A percentile compares a stretch with the other conserved stretches of the same genome.
Evolutionary conservation across 2,888 invertebrate species (phyloP).

Genomic region (Lymantria monacha): DNA sequence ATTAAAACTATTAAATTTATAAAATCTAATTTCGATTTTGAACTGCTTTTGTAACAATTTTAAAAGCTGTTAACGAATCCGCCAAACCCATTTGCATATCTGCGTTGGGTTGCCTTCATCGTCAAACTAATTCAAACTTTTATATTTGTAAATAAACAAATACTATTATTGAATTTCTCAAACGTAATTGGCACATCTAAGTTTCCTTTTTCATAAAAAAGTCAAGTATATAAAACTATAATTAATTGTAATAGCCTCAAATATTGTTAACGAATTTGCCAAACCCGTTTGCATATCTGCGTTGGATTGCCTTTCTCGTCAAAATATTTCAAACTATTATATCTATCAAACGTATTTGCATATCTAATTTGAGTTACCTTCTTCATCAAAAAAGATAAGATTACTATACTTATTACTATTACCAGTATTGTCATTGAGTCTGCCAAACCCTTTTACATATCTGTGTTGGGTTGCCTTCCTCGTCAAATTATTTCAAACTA

Average conservation of each 20-base stretch:
- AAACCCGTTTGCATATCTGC: neutral
- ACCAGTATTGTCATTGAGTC: neutral
- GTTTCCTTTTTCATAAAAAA: too few species aligned
- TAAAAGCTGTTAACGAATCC: neutral
- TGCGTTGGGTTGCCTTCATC: neutral
- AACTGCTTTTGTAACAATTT: too few species aligned
- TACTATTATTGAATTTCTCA: too few species aligned
- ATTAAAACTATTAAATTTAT: too few species aligned
- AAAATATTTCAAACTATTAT: neutral
- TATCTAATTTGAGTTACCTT: neutral
- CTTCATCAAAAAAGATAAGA: neutral
- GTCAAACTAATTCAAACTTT: too few species aligned
- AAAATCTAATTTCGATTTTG: too few species aligned
- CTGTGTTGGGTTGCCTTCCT: neutral
- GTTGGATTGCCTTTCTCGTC: neutral
- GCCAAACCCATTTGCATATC: neutral
- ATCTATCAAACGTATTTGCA: neutral
- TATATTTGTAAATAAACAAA: too few species aligned
- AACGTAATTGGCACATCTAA: too few species aligned
- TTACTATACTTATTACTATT: neutral
- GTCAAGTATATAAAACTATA: too few species aligned
- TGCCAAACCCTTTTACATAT: conserved; percentile 2
- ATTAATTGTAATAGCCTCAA: neutral
- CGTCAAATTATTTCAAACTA: neutral
- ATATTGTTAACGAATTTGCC: neutral